Base-by-base conservation (phyloP, 2,888 invertebrate species). In the Ferdinandea cuprea region DNA sequence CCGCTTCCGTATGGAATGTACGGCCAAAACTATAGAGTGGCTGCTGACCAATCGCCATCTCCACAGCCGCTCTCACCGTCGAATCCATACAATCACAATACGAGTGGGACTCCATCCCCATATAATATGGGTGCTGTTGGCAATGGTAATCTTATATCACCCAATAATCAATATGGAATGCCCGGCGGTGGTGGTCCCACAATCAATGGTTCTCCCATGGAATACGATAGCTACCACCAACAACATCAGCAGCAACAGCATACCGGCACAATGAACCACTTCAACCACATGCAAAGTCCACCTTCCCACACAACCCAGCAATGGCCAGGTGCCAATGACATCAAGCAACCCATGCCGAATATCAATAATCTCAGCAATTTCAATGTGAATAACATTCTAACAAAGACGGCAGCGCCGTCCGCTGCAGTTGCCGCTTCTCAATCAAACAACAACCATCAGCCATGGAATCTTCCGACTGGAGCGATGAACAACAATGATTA, bases 1-100 rank as follows among this genome's bases (percentile, higher is more conserved):
- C 91, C 91, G 3, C 88, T 89, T 66, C 87, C 90, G 7, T 89
- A 88, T 85, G 86, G 86, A n/a, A 66, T 89, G 40, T 90, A 89
- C 85, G 87, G 87, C 8, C 88, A 87, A 7, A 87, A 88, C 13
- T 86, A 87, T 71, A 77, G 87, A 17, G 58, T 86, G 42, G 88
- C 89, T 1, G 88, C 89, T 1, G 89, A 90, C 76, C 85, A 89
- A 66, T 90, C 90, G 44, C 90, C 91, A 28, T 91, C 91, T 3
- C 90, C 91, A 0, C 90, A 90, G 86, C 90, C 91, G 9, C 72
- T 89, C 35, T 90, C 91, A n/a, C 90, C 91, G 9, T 86, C 88
- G 17, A 88, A 87, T 86, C 88, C 87, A 19, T 89, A 90, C 80
- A 88, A 85, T 56, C 88, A 88, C 72, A 89, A 89, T 86, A 37